These are phyloP conservation scores for Gonatopus flavifemur DNA, from an alignment of 1,140 invertebrate species.

Conservation along the genomic window DNA sequence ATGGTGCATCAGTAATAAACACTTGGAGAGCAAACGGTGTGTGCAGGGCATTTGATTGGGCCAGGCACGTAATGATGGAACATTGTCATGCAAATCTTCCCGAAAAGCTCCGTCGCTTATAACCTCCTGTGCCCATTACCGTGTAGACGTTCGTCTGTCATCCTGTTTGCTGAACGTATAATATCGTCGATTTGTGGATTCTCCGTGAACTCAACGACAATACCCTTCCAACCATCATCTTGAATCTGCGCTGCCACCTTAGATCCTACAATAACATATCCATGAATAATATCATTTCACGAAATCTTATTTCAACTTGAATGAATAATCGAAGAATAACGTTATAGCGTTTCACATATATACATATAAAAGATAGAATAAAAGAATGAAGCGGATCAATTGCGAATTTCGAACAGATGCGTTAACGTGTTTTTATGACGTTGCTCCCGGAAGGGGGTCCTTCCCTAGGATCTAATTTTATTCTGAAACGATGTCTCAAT, in stretches of 20 bases:
- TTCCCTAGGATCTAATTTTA: slow-evolving; percentile 10
- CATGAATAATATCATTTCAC: too few species aligned
- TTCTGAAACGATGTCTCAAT: slow-evolving; percentile 12
- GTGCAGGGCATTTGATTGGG: slow-evolving; percentile 41
- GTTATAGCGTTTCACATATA: too few species aligned
- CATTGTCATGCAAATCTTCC: slow-evolving; percentile 47
- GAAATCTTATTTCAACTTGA: too few species aligned
- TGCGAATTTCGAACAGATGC: not conserved
- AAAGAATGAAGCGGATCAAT: not conserved
- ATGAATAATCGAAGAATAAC: too few species aligned
- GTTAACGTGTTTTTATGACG: too few species aligned
- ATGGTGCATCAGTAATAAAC: slow-evolving; percentile 41
- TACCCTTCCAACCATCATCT: slow-evolving; percentile 13
- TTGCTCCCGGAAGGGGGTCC: slow-evolving; percentile 1
- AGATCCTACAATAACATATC: too few species aligned
- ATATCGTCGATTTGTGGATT: slow-evolving; percentile 38
- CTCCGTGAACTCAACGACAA: slow-evolving; percentile 23
- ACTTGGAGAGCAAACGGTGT: slow-evolving; percentile 39
- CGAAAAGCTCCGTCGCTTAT: slow-evolving; percentile 34
- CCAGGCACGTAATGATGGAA: slow-evolving; percentile 38
- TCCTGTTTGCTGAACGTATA: slow-evolving; percentile 35
- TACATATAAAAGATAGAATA: too few species aligned
- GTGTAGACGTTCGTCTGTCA: slow-evolving; percentile 35
- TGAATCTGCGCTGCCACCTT: too few species aligned
- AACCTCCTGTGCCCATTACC: slow-evolving; percentile 34